A percentile compares a stretch with the other conserved stretches of the same genome.
phyloP scores from a whole-genome alignment of 2,113 vertebrate genomes.

The Cinclus cinclus region DNA sequence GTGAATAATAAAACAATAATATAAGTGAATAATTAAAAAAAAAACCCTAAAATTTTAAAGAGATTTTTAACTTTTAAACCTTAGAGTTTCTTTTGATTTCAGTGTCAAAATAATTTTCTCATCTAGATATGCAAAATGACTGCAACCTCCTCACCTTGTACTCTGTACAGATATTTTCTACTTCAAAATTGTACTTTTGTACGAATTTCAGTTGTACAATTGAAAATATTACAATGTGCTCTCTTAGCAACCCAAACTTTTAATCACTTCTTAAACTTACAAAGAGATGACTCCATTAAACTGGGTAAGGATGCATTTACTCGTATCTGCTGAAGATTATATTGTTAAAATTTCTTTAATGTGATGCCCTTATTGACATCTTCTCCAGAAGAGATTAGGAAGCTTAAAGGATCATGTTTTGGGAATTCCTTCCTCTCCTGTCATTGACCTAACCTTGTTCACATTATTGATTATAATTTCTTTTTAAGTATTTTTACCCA shows the following conservation, averaged over 20 bases:
- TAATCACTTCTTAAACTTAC: not conserved
- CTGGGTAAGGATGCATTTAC: not conserved
- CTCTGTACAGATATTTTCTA: not conserved
- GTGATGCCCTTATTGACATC: not conserved
- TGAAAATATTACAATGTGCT: not conserved
- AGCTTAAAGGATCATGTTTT: conserved; percentile 21
- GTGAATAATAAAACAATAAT: not conserved
- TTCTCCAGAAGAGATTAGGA: conserved; percentile 40
- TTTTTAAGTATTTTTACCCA: not conserved
- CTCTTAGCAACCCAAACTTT: not conserved
- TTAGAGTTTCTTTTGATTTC: not conserved
- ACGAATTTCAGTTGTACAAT: not conserved
- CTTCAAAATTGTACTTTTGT: not conserved
- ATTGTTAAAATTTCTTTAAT: not conserved
- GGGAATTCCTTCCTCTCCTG: not conserved
- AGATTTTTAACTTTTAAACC: not conserved
- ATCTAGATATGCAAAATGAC: not conserved
- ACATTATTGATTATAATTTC: not conserved
- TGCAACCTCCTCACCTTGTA: not conserved
- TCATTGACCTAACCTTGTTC: conserved; percentile 42
- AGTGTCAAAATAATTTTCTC: not conserved
- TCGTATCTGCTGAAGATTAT: not conserved
- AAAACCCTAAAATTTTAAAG: rapidly evolving
- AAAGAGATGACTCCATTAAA: not conserved
- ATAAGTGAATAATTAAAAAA: not conserved